These are phyloP conservation scores for Amphiduros pacificus DNA, from an alignment of 2,888 invertebrate species.

Conservation along the genomic window DNA sequence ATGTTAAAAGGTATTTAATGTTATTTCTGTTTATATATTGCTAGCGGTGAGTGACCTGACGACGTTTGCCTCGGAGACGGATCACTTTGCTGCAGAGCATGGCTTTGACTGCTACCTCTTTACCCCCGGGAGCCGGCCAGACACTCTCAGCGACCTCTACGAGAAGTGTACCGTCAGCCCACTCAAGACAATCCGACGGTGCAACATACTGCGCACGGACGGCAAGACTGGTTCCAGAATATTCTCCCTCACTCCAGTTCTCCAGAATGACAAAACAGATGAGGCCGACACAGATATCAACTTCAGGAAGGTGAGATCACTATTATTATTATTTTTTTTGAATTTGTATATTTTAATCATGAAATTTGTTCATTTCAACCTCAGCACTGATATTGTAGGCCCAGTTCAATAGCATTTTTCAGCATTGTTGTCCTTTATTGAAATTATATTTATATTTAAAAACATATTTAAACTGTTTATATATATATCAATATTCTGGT, in stretches of 20 bases:
- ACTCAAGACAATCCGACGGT: slow-evolving; percentile 37
- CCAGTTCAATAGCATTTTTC: not conserved
- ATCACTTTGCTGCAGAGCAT: slow-evolving; percentile 70
- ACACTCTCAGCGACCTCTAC: slow-evolving; percentile 76
- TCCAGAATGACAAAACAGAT: slow-evolving; percentile 11
- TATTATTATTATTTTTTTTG: not conserved
- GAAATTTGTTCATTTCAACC: not conserved
- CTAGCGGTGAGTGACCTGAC: slow-evolving; percentile 90
- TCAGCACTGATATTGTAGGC: not conserved
- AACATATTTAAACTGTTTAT: not conserved
- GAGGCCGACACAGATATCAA: slow-evolving; percentile 1
- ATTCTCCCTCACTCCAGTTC: slow-evolving; percentile 18
- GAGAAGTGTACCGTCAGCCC: slow-evolving; percentile 70
- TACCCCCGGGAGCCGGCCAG: slow-evolving; percentile 73
- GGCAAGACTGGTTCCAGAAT: slow-evolving; percentile 21
- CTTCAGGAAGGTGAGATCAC: slow-evolving; percentile 10
- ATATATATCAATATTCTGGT: too few species aligned
- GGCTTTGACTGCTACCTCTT: slow-evolving; percentile 75
- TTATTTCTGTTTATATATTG: slow-evolving; percentile 60
- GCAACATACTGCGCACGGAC: slow-evolving; percentile 22
- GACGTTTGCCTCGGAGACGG: slow-evolving; percentile 70
- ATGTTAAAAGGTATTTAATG: not conserved
- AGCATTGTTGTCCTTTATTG: not conserved
- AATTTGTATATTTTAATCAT: not conserved
- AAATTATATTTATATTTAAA: not conserved